phyloP scores from a whole-genome alignment of 2,888 invertebrate species.

The Abscondita cerata region DNA sequence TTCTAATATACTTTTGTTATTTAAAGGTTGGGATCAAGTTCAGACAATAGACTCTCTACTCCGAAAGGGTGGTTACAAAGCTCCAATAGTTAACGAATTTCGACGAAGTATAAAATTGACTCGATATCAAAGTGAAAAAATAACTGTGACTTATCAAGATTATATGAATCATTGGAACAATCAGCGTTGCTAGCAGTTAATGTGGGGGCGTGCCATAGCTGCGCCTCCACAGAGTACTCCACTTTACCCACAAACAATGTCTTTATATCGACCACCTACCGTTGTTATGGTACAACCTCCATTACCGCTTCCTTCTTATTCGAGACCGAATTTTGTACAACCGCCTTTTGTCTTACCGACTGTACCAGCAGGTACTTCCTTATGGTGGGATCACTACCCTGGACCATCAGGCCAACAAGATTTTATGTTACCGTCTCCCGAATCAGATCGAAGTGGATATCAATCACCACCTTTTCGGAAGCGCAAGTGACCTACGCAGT shows the following conservation, averaged over 20 bases:
- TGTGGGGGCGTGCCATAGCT: slow-evolving; percentile 61
- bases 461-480: slow-evolving; percentile 53
- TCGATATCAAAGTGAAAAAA: slow-evolving; percentile 95
- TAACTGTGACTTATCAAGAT: slow-evolving; percentile 87
- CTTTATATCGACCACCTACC: slow-evolving; percentile 44
- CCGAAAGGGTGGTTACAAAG: slow-evolving; percentile 96
- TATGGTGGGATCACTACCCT: slow-evolving; percentile 55
- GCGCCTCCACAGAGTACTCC: slow-evolving; percentile 47
- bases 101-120: slow-evolving; percentile 92
- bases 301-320: slow-evolving; percentile 47
- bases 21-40: slow-evolving; percentile 95
- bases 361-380: slow-evolving; percentile 45
- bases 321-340: slow-evolving; percentile 43
- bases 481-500: slow-evolving; percentile 52
- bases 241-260: slow-evolving; percentile 24
- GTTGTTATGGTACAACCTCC: slow-evolving; percentile 56
- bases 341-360: slow-evolving; percentile 44
- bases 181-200: slow-evolving; percentile 77
- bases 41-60: slow-evolving; percentile 98
- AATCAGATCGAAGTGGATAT: slow-evolving; percentile 44
- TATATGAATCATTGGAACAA: slow-evolving; percentile 73
- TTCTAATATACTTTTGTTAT: slow-evolving; percentile 23
- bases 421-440: slow-evolving; percentile 45
- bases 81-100: slow-evolving; percentile 85
- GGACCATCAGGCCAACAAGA: slow-evolving; percentile 52